A percentile compares a stretch with the other conserved stretches of the same genome.
These are phyloP conservation scores for Lycorma delicatula DNA, from an alignment of 1,140 invertebrate species.

Conservation along the genomic window DNA sequence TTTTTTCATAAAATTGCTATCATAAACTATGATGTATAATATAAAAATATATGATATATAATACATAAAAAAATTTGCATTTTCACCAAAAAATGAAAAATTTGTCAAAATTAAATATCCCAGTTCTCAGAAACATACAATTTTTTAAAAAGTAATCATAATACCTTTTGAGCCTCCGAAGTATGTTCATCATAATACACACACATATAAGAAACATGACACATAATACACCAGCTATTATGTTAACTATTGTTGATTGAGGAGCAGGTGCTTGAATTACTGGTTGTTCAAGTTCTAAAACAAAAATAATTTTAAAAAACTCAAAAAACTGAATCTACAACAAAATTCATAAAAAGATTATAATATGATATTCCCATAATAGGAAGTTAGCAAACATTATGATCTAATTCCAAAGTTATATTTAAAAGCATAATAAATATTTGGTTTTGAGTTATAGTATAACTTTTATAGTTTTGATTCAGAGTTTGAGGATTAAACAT, in stretches of 20 bases:
- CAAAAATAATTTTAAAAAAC: too few species aligned
- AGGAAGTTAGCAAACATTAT: too few species aligned
- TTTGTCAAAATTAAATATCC: not conserved
- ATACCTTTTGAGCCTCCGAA: constrained; percentile 40
- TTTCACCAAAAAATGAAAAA: not conserved
- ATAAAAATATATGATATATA: too few species aligned
- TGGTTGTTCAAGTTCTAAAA: constrained; percentile 41
- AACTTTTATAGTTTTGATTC: too few species aligned
- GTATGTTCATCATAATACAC: constrained; percentile 45
- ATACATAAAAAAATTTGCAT: not conserved
- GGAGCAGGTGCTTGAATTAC: constrained; percentile 37
- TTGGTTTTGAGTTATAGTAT: too few species aligned
- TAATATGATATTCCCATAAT: too few species aligned
- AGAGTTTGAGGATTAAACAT: too few species aligned
- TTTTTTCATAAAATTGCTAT: too few species aligned
- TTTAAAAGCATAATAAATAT: too few species aligned
- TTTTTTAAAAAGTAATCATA: constrained; percentile 1
- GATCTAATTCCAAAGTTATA: too few species aligned
- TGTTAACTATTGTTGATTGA: constrained; percentile 46
- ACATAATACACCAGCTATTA: constrained; percentile 48
- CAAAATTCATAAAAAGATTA: constrained; percentile 8
- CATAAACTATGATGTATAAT: too few species aligned
- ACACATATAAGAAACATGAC: constrained; percentile 51
- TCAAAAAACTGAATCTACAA: constrained; percentile 30
- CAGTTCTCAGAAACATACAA: not conserved